phyloP scores from a whole-genome alignment of 2,888 invertebrate genomes.

The Callinectes sapidus region DNA sequence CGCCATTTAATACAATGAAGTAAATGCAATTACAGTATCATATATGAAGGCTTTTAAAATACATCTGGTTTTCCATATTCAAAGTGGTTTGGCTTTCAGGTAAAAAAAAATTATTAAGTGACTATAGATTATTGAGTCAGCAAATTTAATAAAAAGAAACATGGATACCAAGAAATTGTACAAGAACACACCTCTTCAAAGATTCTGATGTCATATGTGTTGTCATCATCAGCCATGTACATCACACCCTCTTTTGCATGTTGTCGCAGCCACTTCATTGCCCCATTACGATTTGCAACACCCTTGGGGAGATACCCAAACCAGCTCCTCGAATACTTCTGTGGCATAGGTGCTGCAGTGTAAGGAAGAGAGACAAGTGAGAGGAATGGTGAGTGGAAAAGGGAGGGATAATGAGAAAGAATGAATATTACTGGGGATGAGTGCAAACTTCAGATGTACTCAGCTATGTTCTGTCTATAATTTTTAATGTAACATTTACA shows the following conservation, averaged over 20 bases:
- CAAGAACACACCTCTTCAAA: slow-evolving; percentile 82
- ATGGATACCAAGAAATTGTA: background rate
- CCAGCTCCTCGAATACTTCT: slow-evolving; percentile 77
- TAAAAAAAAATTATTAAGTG: background rate
- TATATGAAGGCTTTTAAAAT: no score
- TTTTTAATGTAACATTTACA: no score
- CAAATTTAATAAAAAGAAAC: background rate
- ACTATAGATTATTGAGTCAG: background rate
- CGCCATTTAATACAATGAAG: no score
- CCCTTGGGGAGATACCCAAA: slow-evolving; percentile 79
- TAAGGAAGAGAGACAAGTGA: background rate
- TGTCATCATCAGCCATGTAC: slow-evolving; percentile 90
- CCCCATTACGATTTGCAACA: slow-evolving; percentile 85
- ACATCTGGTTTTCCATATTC: no score
- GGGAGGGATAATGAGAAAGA: no score
- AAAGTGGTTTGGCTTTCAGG: no score
- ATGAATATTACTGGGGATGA: no score
- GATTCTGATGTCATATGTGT: slow-evolving; percentile 85
- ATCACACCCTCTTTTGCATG: slow-evolving; percentile 82
- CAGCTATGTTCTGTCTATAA: no score
- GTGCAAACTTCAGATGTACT: no score
- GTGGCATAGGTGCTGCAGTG: slow-evolving; percentile 82
- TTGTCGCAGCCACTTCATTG: slow-evolving; percentile 83
- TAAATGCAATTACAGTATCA: no score
- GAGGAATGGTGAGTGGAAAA: background rate